phyloP scores from a whole-genome alignment of 1,140 invertebrate genomes.

The Magallana angulata region DNA sequence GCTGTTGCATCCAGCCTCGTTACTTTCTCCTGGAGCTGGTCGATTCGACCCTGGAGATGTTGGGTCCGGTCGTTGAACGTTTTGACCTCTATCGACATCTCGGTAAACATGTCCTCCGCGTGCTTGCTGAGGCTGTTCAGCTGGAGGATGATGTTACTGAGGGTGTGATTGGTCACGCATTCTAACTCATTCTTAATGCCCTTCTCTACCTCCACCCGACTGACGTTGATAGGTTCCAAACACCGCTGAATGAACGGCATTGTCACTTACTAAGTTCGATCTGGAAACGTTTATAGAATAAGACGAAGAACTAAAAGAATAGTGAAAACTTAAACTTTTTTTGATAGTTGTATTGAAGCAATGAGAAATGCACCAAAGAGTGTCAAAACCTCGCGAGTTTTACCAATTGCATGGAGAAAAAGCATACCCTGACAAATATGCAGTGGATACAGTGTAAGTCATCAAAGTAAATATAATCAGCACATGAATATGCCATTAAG shows the following conservation, averaged over 20 bases:
- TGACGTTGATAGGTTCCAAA: constrained; percentile 95
- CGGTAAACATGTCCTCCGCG: constrained; percentile 98
- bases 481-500: no score
- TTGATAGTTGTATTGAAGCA: no score
- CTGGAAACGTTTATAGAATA: no score
- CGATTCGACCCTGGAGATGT: constrained; percentile 93
- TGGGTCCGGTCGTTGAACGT: constrained; percentile 91
- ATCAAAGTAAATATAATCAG: no score
- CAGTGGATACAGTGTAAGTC: no score
- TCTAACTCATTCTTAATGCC: constrained; percentile 94
- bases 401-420: no score
- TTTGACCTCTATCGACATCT: constrained; percentile 92
- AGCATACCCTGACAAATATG: no score
- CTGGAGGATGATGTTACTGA: constrained; percentile 93
- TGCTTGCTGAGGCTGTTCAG: constrained; percentile 95
- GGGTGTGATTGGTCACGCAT: constrained; percentile 96
- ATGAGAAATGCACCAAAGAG: no score
- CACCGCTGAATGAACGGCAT: constrained; percentile 97
- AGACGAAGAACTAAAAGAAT: no score
- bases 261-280: no score
- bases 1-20: constrained; percentile 96
- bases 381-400: no score
- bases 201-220: constrained; percentile 90
- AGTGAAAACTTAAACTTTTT: no score
- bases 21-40: constrained; percentile 95